Conservation (phyloP, 2,888 invertebrate genomes). For the Branchipolynoe longqiensis region DNA sequence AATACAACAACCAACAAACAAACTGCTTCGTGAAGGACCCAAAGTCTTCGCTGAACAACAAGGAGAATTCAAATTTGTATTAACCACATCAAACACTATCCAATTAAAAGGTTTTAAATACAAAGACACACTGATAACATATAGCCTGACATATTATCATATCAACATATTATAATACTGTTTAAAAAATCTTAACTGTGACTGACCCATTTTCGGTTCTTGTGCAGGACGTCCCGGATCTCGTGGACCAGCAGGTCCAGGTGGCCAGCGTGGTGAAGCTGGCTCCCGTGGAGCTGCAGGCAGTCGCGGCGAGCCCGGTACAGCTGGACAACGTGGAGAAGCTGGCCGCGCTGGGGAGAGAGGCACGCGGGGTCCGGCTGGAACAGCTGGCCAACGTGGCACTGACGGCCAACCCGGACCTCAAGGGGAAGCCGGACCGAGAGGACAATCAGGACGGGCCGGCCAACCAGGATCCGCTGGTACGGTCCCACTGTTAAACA, state of each 20-base stretch:
- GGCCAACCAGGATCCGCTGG: conserved; percentile 56
- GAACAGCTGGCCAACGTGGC: conserved; percentile 43
- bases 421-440: conserved; percentile 54
- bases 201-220: background rate
- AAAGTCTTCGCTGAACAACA: too few species aligned
- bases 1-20: too few species aligned
- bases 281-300: conserved; percentile 63
- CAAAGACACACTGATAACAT: too few species aligned
- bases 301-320: conserved; percentile 62
- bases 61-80: too few species aligned
- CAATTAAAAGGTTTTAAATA: too few species aligned
- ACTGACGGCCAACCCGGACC: conserved; percentile 66
- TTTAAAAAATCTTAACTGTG: too few species aligned
- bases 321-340: conserved; percentile 55
- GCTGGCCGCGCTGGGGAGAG: conserved; percentile 59
- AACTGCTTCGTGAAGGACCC: too few species aligned
- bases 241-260: conserved; percentile 63
- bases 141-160: too few species aligned
- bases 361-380: conserved; percentile 61
- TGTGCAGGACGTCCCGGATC: conserved; percentile 17
- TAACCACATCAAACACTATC: too few species aligned
- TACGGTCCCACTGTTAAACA: too few species aligned
- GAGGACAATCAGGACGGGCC: conserved; percentile 60
- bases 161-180: too few species aligned
- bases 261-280: conserved; percentile 62